Evolutionary conservation across 2,888 invertebrate species (phyloP), one percentile per base, ranked within the genome.

Genomic region (Sphaeridia pumilis): DNA sequence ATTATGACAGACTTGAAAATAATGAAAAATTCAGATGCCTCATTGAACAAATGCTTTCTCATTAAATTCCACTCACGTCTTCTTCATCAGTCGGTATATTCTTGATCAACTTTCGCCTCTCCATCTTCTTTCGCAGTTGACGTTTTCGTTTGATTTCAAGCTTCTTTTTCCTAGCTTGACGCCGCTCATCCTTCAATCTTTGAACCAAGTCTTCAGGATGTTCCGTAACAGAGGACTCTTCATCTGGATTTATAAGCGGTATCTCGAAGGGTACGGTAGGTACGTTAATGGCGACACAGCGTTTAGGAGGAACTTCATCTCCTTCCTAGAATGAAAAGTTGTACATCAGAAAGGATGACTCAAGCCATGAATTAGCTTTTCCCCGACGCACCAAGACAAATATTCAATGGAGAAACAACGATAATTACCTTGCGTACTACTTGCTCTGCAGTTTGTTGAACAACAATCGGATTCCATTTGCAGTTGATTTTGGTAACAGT

Each of bases 251-350:
- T 10, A 52, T 46, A n/a, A 61, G 43, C 5, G 65, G 62, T 28
- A 65, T 55, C 27, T 57, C 52, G 34, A 65, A 65, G 4, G 65
- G 65, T 1, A 63, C 55, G 1, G 61, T 56, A 0, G 65, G 65
- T 12, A 65, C 60, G 53, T 63, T 63, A 24, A 65, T 65, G 2
- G 56, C 60, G 1, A 65, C 58, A 22, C 61, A 56, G 49, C 59
- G 49, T 31, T 54, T 56, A 2, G 38, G 51, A 20, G 48, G 46
- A 5, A 28, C 28, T 27, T 43, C 34, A 34, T 54, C 54, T 27
- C 44, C 45, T 4, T 44, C 36, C 42, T 47, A 22, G n/a, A 27
- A 45, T 14, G 12, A 34, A 47, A 20, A 47, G 20, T 4, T 20
- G 5, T 46, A 28, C 26, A 7, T 22, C 24, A 7, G 10, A 10